Conservation (phyloP, 1,140 invertebrate genomes). For the roundworm (Caenorhabditis elegans) region WBcel235 BX284605.5:12130501-12131000, state of each 20-base stretch:
- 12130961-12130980: slow-evolving; percentile 25
- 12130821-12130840: not conserved
- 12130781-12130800: not conserved
- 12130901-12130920: not conserved
- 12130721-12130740: not conserved
- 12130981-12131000: not conserved
- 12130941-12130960: not conserved
- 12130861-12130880: no score
- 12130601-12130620: no score
- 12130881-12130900: not conserved
- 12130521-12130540: no score
- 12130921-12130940: not conserved
- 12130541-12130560: no score
- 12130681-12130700: no score
- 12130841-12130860: not conserved
- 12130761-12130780: not conserved
- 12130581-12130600: no score
- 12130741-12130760: slow-evolving; percentile 18
- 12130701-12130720: no score
- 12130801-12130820: not conserved
- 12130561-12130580: no score
- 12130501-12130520: no score
- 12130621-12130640: no score
- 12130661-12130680: no score
- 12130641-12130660: no score